Conservation (phyloP, 2,797 vertebrate species). For the Spinus pinus region DNA sequence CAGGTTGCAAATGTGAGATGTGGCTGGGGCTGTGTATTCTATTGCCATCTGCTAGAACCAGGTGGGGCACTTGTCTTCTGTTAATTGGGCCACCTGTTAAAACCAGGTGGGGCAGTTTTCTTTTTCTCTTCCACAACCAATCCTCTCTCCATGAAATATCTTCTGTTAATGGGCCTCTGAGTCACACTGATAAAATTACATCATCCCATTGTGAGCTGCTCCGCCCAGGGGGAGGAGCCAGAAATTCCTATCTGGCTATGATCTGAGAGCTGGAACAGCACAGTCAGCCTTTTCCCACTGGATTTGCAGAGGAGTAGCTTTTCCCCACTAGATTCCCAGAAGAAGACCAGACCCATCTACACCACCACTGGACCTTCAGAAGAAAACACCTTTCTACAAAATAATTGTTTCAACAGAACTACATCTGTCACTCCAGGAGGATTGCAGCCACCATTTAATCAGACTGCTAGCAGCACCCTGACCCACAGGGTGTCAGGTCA, state of each 20-base stretch:
- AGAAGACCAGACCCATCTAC: background rate
- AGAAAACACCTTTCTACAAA: background rate
- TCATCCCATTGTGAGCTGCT: background rate
- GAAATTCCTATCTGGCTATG: background rate
- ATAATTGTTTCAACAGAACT: background rate
- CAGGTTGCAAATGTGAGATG: background rate
- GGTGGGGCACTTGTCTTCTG: background rate
- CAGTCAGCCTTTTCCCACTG: background rate
- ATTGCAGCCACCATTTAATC: background rate
- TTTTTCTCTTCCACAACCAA: background rate
- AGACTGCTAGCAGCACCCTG: background rate
- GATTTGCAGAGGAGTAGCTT: background rate
- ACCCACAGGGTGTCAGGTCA: background rate
- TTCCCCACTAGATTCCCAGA: background rate
- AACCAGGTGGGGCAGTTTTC: background rate
- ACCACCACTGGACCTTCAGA: background rate
- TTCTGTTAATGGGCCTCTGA: background rate
- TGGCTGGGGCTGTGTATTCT: background rate
- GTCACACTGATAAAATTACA: background rate
- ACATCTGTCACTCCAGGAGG: background rate
- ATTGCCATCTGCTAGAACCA: background rate
- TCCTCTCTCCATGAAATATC: background rate
- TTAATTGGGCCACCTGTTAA: background rate
- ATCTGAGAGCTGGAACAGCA: background rate
- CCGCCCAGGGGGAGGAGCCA: background rate